Evolutionary conservation across 53 echinoderm and acorn worm genomes (phyloP), one percentile per base, ranked within the genome.

Genomic region (Pentamera pediparva): DNA sequence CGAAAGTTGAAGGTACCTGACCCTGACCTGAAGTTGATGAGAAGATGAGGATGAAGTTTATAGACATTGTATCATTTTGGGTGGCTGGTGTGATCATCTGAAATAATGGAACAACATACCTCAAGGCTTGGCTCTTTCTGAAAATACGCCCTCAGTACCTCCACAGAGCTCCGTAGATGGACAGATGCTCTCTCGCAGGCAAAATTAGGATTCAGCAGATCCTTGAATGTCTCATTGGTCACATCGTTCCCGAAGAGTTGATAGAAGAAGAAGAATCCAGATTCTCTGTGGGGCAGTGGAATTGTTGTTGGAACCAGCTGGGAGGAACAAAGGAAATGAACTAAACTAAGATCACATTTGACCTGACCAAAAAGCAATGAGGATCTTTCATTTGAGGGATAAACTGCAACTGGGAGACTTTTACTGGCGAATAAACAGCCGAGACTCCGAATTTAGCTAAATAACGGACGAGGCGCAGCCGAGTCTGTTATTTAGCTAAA

Each of bases 171-270:
- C n/a, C 84, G 79, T 29, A 96, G 65, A 21, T 86, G 82, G 19
- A 96, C 91, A 0, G 88, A 91, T 1, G 91, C 91, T 56, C 91
- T 96, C 83, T 92, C 91, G 5, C 88, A 84, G 0, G 89, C 75
- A 77, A 96, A 96, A 53, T 61, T 69, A 10, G 98, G 82, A 54
- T 92, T 86, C 22, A 84, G 39, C 13, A 91, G 57, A 70, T 96
- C 89, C 27, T 89, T 84, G 61, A 96, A 96, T 5, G 79, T 70
- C 39, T 96, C 98, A 62, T 89, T 96, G 67, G 98, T 85, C 24
- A 96, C 98, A 33, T 96, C 92, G 41, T 96, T 92, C 4, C 92
- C 98, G 45, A 96, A 81, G 15, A 96, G 75, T n/a, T 87, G 84
- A 72, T 90, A 95, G 78, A 65, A 95, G 61, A 96, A 96, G 78